phyloP scores from a whole-genome alignment of 2,797 vertebrate genomes.

The Alfaro cultratus region DNA sequence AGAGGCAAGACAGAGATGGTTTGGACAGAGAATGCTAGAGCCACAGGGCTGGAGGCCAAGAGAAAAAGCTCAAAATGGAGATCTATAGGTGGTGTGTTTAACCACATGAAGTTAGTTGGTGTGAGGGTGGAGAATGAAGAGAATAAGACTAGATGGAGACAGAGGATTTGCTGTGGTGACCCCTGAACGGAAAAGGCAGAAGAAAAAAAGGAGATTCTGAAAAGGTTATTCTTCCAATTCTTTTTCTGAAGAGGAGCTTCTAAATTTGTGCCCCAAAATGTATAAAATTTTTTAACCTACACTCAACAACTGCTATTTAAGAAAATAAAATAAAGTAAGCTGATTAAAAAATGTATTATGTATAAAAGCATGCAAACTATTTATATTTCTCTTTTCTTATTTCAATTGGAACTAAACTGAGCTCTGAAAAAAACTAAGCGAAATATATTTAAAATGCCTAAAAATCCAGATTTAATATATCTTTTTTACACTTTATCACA shows the following conservation, averaged over 20 bases:
- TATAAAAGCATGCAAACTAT: background rate
- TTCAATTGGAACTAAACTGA: background rate
- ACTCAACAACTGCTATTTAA: background rate
- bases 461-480: background rate
- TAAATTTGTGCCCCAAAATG: background rate
- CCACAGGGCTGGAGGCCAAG: background rate
- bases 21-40: background rate
- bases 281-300: background rate
- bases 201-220: background rate
- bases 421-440: background rate
- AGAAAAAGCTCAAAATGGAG: background rate
- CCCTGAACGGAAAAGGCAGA: background rate
- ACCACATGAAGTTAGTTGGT: background rate
- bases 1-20: background rate
- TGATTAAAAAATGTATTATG: background rate
- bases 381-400: background rate
- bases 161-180: background rate
- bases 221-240: background rate
- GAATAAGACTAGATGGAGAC: background rate
- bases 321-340: background rate
- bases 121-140: background rate
- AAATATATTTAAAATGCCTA: background rate
- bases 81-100: background rate
- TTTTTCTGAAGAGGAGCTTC: background rate
- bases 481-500: background rate